Evolutionary conservation across 2,888 invertebrate species (phyloP).

Genomic region (Fragum fragum): DNA sequence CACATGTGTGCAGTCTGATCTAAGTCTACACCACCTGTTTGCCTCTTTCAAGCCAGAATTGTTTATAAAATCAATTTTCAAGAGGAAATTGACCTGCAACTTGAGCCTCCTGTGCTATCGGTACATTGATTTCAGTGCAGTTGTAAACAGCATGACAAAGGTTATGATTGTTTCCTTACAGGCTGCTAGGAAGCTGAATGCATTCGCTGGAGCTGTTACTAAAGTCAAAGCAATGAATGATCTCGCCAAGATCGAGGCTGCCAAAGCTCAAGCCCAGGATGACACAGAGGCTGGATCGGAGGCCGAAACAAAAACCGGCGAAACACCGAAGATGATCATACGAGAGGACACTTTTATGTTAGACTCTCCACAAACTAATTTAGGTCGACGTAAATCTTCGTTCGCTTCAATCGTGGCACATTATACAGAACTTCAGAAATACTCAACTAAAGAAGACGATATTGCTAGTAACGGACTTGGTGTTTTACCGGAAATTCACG

Average conservation of each 20-base stretch:
- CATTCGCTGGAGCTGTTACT: constrained; percentile 45
- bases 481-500: background rate
- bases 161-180: no score
- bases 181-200: constrained; percentile 45
- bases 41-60: no score
- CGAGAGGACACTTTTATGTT: constrained; percentile 27
- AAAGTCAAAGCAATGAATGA: constrained; percentile 47
- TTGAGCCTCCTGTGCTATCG: no score
- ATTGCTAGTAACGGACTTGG: background rate
- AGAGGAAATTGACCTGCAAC: no score
- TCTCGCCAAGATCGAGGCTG: background rate
- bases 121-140: no score
- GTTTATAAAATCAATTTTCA: no score
- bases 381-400: background rate
- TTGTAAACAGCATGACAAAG: no score
- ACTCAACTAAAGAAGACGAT: background rate
- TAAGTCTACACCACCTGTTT: no score
- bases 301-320: background rate
- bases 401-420: constrained; percentile 7
- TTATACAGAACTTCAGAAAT: constrained; percentile 14
- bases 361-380: background rate
- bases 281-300: background rate
- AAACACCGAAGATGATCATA: background rate
- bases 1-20: no score
- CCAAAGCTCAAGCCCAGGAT: background rate